A percentile compares a stretch with the other conserved stretches of the same genome.
Evolutionary conservation across 35 echinoderm and acorn worm genomes (phyloP).

Genomic region (Stichopus chloronotus): DNA sequence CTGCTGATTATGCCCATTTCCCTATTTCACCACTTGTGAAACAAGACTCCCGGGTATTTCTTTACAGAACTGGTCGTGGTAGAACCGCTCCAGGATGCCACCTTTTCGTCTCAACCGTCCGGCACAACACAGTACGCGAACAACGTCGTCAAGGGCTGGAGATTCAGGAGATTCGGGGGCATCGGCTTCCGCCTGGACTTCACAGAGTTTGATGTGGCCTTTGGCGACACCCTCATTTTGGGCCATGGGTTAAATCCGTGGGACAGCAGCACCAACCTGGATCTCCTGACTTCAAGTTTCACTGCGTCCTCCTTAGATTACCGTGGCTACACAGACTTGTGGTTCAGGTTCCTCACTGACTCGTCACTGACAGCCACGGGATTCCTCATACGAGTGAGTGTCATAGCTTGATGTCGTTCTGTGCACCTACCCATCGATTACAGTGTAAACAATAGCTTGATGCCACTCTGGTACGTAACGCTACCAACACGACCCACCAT

Average conservation of each 20-base stretch:
- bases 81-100: neutral
- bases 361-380: neutral
- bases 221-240: slow-evolving; percentile 6
- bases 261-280: neutral
- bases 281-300: neutral
- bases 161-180: slow-evolving; percentile 24
- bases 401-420: slow-evolving; percentile 2
- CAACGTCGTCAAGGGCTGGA: slow-evolving; percentile 32
- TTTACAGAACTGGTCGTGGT: neutral
- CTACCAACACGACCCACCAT: too few species aligned
- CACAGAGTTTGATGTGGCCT: neutral
- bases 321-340: neutral
- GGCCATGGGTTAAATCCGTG: slow-evolving; percentile 33
- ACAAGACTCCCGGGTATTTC: neutral
- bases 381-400: neutral
- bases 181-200: neutral
- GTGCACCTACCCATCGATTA: too few species aligned
- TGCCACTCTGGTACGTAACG: too few species aligned
- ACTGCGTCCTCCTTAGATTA: neutral
- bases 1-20: too few species aligned
- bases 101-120: neutral
- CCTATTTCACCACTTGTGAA: too few species aligned
- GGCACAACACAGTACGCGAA: neutral
- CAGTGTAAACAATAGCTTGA: too few species aligned
- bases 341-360: slow-evolving; percentile 2